Evolutionary conservation across 1,140 invertebrate genomes (phyloP).

Genomic region (Berghia stephanieae): DNA sequence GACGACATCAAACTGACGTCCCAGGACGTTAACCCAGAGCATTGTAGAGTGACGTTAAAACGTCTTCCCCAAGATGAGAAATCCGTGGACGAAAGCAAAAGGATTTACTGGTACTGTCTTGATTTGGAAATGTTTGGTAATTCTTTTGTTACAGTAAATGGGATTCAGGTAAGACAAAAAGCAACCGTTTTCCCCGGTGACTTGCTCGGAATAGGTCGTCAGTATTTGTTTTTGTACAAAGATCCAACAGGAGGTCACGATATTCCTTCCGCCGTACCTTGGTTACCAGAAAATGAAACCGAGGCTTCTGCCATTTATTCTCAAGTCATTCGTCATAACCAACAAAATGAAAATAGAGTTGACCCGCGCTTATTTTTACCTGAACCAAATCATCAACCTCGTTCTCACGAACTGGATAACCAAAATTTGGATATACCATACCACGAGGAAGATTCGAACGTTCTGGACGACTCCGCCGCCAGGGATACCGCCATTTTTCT

Average conservation of each 20-base stretch:
- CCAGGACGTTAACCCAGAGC: constrained; percentile 46
- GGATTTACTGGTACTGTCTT: constrained; percentile 46
- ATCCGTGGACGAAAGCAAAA: background rate
- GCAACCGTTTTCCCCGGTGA: constrained; percentile 49
- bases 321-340: background rate
- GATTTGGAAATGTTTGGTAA: constrained; percentile 44
- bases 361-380: background rate
- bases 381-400: background rate
- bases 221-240: constrained; percentile 59
- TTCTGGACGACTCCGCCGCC: background rate
- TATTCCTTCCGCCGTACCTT: constrained; percentile 50
- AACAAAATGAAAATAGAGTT: background rate
- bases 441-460: constrained; percentile 10
- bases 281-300: constrained; percentile 45
- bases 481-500: constrained; percentile 40
- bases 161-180: constrained; percentile 34
- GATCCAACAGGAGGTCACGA: constrained; percentile 54
- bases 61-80: constrained; percentile 33
- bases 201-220: constrained; percentile 49
- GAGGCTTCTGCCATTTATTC: background rate
- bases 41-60: constrained; percentile 41
- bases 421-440: background rate
- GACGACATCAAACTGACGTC: constrained; percentile 40
- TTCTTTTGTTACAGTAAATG: constrained; percentile 47
- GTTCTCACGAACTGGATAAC: background rate